Percentiles rank a stretch among this genome's conserved stretches.
These are phyloP conservation scores for Serripes groenlandicus DNA, from an alignment of 2,888 invertebrate species.

Conservation along the genomic window DNA sequence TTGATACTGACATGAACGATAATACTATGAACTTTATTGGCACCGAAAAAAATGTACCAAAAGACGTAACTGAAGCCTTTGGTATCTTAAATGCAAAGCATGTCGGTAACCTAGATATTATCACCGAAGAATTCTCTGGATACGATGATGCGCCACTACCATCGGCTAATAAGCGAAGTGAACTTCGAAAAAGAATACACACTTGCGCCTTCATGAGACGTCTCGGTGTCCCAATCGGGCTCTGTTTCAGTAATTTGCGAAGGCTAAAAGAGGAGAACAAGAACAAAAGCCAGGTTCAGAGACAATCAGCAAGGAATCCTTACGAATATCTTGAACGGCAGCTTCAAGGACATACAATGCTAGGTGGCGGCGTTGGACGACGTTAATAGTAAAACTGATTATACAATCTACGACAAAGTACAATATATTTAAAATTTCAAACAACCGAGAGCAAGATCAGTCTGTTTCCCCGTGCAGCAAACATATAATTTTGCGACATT, in stretches of 20 bases:
- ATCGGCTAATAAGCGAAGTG: neutral
- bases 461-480: too few species aligned
- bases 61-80: neutral
- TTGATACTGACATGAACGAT: neutral
- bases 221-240: constrained; percentile 45
- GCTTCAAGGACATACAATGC: constrained; percentile 42
- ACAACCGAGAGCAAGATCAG: too few species aligned
- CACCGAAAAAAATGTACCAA: neutral
- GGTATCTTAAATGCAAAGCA: neutral
- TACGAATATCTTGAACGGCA: constrained; percentile 39
- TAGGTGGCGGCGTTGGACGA: constrained; percentile 51
- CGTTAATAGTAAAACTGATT: too few species aligned
- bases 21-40: neutral
- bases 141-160: neutral
- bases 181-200: constrained; percentile 37
- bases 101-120: neutral
- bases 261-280: constrained; percentile 1
- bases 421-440: too few species aligned
- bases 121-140: constrained; percentile 8
- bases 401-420: too few species aligned
- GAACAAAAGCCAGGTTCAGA: neutral
- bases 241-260: constrained; percentile 35
- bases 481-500: too few species aligned
- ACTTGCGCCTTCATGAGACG: constrained; percentile 58
- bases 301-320: constrained; percentile 6